Base-by-base conservation (phyloP, 2,797 vertebrate species). In the Notoglanidium macrostoma region DNA sequence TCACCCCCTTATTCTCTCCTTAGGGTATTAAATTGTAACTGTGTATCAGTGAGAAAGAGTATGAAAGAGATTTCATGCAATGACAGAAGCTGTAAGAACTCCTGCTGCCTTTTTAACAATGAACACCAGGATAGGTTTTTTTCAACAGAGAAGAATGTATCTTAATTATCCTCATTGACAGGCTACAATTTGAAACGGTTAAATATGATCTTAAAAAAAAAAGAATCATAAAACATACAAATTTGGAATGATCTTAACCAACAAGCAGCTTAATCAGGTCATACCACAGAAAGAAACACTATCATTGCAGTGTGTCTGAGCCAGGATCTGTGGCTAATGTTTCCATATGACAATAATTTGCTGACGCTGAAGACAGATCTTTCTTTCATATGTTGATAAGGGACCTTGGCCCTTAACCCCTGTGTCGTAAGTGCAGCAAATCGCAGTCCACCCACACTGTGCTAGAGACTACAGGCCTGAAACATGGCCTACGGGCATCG, bases 301-400 rank as follows among this genome's bases (percentile, higher is more conserved):
- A 63, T 67, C 63, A 17, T 35, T 87, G 90, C 0, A 46, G 93
- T 93, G 92, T 91, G 91, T 95, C 94, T 92, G 89, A 92, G 90
- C 90, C 91, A 85, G 92, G 93, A 94, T 94, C 94, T 94, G 93
- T 94, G 89, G 89, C 92, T 94, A 95, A 95, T 90, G 90, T 92
- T 93, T 95, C 95, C 95, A 95, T 95, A 95, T 96, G 95, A 95
- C 93, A 95, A 95, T 94, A 95, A 95, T 96, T 95, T 95, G 92
- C 92, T 91, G 86, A 90, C 82, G 73, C 92, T 89, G 83, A 88
- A 92, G 93, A 95, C 94, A 94, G 93, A 93, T 93, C 94, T 92
- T 93, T 63, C 95, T 95, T 96, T 96, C 95, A 95, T 95, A 96
- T 96, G 90, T 46, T 93, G 93, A 96, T 94, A 94, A 94, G 94